Conservation (phyloP, 2,797 vertebrate species). For the Petrocephalus sullivani region DNA sequence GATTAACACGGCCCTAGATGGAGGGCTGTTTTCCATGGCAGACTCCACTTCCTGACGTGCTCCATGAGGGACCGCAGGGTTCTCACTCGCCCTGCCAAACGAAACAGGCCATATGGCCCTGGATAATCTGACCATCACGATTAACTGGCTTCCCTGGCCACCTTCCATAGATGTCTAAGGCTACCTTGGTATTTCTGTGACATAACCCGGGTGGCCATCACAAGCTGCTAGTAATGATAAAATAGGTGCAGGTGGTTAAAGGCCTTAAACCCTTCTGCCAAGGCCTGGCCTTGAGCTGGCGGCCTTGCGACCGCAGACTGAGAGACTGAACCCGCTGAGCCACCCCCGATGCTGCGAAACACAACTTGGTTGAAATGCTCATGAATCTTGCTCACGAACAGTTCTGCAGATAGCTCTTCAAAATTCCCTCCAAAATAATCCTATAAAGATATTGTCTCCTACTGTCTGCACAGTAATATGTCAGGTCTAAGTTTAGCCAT, state of each 20-base stretch:
- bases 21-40: conserved; percentile 50
- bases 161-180: conserved; percentile 41
- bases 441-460: conserved; percentile 18
- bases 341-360: background rate
- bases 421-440: conserved; percentile 16
- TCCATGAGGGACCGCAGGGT: conserved; percentile 45
- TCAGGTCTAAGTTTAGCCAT: conserved; percentile 16
- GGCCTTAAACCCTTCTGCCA: no score
- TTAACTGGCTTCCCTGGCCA: conserved; percentile 37
- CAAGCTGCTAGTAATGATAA: background rate
- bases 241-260: background rate
- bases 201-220: background rate
- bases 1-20: conserved; percentile 39
- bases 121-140: conserved; percentile 37
- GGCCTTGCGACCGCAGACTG: background rate
- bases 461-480: conserved; percentile 14
- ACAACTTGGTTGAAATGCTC: background rate
- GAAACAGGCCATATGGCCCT: conserved; percentile 43
- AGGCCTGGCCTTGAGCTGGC: background rate
- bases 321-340: background rate
- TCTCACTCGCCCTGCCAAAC: conserved; percentile 40
- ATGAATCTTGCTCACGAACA: background rate
- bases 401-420: background rate
- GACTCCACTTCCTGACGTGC: conserved; percentile 42
- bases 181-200: conserved; percentile 10